A percentile compares a stretch with the other conserved stretches of the same genome.
Evolutionary conservation across 2,888 invertebrate species (phyloP).

Genomic region (Dasypogon diadema): DNA sequence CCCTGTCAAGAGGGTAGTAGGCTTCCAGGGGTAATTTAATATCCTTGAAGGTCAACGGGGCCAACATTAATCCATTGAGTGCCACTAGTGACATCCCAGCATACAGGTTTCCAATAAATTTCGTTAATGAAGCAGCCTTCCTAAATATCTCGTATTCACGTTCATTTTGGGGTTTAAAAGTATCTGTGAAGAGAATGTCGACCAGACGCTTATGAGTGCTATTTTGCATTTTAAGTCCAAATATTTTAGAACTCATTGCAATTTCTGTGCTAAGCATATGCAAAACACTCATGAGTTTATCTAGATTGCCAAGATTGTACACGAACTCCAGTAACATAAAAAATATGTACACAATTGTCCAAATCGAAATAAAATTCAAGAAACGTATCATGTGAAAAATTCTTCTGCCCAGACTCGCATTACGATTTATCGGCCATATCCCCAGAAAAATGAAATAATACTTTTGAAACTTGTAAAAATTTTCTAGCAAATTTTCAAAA

Average conservation of each 20-base stretch:
- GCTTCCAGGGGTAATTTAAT: background rate
- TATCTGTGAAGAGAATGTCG: background rate
- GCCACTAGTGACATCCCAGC: background rate
- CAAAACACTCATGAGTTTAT: background rate
- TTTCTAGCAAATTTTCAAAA: background rate
- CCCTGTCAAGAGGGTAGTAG: constrained; percentile 19
- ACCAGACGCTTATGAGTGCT: background rate
- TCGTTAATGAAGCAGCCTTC: background rate
- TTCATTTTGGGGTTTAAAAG: background rate
- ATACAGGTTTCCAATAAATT: background rate
- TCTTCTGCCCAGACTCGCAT: background rate
- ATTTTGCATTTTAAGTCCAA: constrained; percentile 3
- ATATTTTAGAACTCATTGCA: constrained; percentile 6
- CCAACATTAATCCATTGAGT: background rate
- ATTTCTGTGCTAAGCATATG: constrained; percentile 18
- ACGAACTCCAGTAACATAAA: constrained; percentile 6
- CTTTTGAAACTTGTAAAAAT: constrained; percentile 10
- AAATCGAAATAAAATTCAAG: constrained; percentile 7
- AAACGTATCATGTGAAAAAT: background rate
- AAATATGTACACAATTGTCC: background rate
- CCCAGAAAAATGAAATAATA: background rate
- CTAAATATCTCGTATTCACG: background rate
- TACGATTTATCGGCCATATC: background rate
- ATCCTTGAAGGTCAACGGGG: background rate
- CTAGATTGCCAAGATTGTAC: background rate